Evolutionary conservation across 2,888 invertebrate genomes (phyloP), one percentile per base, ranked within the genome.

Genomic region (Monopis laevigella): DNA sequence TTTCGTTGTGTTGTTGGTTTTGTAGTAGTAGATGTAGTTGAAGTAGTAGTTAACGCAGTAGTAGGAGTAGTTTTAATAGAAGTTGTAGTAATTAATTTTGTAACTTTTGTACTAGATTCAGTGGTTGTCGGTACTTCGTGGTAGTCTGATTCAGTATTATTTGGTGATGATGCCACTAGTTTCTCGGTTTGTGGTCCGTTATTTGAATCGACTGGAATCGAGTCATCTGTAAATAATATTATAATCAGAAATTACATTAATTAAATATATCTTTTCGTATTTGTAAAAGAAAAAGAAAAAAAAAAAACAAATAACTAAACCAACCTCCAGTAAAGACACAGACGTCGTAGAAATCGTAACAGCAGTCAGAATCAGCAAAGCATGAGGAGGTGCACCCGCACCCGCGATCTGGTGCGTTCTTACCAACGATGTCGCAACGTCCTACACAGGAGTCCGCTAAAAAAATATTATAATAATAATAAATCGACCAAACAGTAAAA

Each of bases 331-430:
- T 44, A 44, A 74, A 66, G 7, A 83, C 51, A 52, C 90, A 90
- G 2, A 81, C 51, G 3, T 83, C 83, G 2, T 81, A 58, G 58
- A 82, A 90, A 62, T 92, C 90, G 0, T 82, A 77, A 51, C 92
- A 92, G 56, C 92, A 92, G 14, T 74, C 73, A 0, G 70, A 70
- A 0, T 60, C 55, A 1, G 67, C 54, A 1, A 81, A 56, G 50
- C 92, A 92, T 1, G 65, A 55, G 0, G 70, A 50, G 39, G 75
- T 68, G 48, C 91, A 92, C 30, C 83, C 82, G 51, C 91, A 92
- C 0, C 62, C 56, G 5, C 18, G 8, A 10, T 14, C 12, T 5
- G 8, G 14, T 8, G 21, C 18, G 6, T 11, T 10, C 13, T 46
- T 21, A 2, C 35, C 21, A 12, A 24, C 1, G 28, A 43, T n/a